Percentiles rank a stretch among this genome's conserved stretches.
Conservation (phyloP, 2,113 vertebrate genomes). For the Natator depressus region DNA sequence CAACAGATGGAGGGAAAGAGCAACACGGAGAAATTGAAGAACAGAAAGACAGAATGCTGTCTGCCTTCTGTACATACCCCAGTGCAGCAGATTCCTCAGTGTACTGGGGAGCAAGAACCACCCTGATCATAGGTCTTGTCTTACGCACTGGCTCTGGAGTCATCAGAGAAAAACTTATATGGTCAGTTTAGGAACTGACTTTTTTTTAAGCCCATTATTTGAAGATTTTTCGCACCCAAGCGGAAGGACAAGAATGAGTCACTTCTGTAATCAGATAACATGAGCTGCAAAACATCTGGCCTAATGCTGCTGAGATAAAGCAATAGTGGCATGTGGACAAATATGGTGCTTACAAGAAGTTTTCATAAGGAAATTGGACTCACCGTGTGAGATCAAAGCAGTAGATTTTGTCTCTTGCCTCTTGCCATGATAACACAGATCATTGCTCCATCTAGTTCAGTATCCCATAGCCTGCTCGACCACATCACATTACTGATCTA, state of each 20-base stretch:
- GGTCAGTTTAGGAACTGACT: slow-evolving; percentile 44
- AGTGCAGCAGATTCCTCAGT: not conserved
- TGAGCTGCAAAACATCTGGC: not conserved
- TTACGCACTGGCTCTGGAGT: not conserved
- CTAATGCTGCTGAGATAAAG: not conserved
- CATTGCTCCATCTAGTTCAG: not conserved
- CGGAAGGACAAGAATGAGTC: not conserved
- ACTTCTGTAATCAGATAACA: not conserved
- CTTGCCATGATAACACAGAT: not conserved
- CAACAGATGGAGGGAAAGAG: not conserved
- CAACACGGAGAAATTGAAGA: not conserved
- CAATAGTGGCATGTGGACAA: not conserved
- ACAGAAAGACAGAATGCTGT: not conserved
- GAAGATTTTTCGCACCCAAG: not conserved
- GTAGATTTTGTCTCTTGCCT: not conserved
- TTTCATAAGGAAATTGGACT: not conserved
- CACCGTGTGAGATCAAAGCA: not conserved
- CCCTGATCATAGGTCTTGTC: not conserved
- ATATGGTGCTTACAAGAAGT: not conserved
- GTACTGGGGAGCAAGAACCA: not conserved
- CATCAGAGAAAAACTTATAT: not conserved
- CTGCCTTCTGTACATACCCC: not conserved
- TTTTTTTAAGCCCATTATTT: not conserved
- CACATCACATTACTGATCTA: not conserved
- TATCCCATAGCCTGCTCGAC: not conserved